These are phyloP conservation scores for Lapara coniferarum DNA, from an alignment of 2,888 invertebrate genomes.

Conservation along the genomic window DNA sequence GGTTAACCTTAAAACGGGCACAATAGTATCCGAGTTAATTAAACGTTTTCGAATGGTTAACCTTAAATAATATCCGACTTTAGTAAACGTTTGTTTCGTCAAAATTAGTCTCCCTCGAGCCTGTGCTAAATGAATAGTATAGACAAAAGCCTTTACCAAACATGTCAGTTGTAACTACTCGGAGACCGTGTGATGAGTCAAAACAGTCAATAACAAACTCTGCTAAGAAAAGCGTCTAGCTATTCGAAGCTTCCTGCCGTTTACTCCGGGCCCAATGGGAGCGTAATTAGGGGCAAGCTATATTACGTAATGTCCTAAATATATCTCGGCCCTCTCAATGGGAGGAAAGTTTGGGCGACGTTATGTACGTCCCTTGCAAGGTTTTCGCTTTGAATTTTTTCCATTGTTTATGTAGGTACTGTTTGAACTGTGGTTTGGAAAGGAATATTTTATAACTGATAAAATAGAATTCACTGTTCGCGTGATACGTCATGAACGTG, in stretches of 20 bases:
- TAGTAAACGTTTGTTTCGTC: no score
- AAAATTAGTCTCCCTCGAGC: no score
- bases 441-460: no score
- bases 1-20: no score
- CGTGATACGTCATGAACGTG: no score
- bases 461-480: no score
- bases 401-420: background rate
- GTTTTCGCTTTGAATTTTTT: background rate
- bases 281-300: constrained; percentile 74
- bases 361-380: background rate
- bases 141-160: no score
- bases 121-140: no score
- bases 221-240: constrained; percentile 30
- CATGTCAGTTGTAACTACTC: background rate
- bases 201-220: constrained; percentile 6
- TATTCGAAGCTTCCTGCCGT: constrained; percentile 37
- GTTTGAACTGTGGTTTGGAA: background rate
- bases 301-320: constrained; percentile 73
- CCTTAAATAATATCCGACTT: no score
- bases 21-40: no score
- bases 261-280: constrained; percentile 63
- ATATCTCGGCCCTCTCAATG: constrained; percentile 64
- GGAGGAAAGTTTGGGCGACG: constrained; percentile 33
- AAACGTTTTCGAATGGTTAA: no score
- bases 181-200: background rate